These are phyloP conservation scores for Mystacornis crossleyi DNA, from an alignment of 2,113 vertebrate species.

Conservation along the genomic window DNA sequence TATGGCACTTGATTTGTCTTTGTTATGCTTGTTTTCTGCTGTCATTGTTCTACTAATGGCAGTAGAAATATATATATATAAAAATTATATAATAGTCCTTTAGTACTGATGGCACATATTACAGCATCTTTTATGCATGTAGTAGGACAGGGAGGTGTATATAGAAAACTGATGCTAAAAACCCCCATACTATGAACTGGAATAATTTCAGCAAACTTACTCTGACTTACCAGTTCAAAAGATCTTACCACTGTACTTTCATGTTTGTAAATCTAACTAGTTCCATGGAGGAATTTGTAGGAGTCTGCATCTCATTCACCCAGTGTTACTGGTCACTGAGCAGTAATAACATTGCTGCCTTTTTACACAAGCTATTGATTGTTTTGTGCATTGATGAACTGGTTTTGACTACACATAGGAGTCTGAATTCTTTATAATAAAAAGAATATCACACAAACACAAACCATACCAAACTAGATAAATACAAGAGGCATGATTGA, in stretches of 20 bases:
- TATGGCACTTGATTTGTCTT: not conserved
- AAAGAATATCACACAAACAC: not conserved
- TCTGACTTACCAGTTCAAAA: not conserved
- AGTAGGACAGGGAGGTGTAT: not conserved
- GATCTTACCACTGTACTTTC: not conserved
- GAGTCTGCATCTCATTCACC: not conserved
- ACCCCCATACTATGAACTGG: not conserved
- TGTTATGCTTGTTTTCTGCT: slow-evolving; percentile 8
- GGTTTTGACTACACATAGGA: not conserved
- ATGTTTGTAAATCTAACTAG: not conserved
- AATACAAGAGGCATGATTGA: slow-evolving; percentile 23
- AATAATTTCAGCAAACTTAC: not conserved
- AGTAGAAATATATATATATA: not conserved
- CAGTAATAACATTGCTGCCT: not conserved
- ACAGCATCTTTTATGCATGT: not conserved
- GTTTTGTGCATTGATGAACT: not conserved
- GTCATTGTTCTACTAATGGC: not conserved
- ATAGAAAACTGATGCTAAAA: not conserved
- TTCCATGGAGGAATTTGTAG: not conserved
- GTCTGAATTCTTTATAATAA: slow-evolving; percentile 9
- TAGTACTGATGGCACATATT: not conserved
- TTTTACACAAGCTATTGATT: not conserved
- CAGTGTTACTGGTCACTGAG: not conserved
- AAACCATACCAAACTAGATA: not conserved
- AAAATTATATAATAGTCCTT: not conserved